These are phyloP conservation scores for Aromia moschata DNA, from an alignment of 2,888 invertebrate genomes.

Conservation along the genomic window DNA sequence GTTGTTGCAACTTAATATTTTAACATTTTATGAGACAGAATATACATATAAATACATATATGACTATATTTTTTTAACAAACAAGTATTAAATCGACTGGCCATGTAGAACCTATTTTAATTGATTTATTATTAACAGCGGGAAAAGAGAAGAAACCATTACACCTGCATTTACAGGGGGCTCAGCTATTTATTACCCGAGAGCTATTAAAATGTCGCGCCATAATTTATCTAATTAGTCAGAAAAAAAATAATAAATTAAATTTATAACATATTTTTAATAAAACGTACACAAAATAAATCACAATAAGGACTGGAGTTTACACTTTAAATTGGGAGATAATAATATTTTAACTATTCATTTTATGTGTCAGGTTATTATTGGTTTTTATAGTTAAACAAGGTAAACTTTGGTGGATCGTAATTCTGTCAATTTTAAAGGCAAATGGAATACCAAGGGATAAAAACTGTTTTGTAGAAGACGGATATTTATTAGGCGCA, in stretches of 20 bases:
- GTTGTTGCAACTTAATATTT: too few relatives aligned
- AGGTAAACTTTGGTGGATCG: too few relatives aligned
- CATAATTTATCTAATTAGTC: slow-evolving; percentile 1
- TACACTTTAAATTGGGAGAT: background rate
- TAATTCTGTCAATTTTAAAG: too few relatives aligned
- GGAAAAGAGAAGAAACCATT: background rate
- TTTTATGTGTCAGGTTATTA: background rate
- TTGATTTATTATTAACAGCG: background rate
- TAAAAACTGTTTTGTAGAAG: too few relatives aligned
- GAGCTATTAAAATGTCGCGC: background rate
- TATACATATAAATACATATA: too few relatives aligned
- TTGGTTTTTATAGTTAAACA: background rate
- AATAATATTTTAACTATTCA: background rate
- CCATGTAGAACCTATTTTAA: background rate
- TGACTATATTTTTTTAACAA: background rate
- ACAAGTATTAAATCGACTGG: background rate
- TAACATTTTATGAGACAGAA: too few relatives aligned
- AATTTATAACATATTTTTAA: slow-evolving; percentile 1
- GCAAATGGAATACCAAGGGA: too few relatives aligned
- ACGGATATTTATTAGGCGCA: too few relatives aligned
- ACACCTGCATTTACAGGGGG: background rate
- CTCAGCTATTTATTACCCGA: background rate
- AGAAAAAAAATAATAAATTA: background rate
- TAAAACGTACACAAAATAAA: background rate
- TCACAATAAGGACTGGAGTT: background rate